A percentile compares a stretch with the other conserved stretches of the same genome.
These are phyloP conservation scores for Tupiocoris notatus DNA, from an alignment of 2,888 invertebrate genomes.

Conservation along the genomic window DNA sequence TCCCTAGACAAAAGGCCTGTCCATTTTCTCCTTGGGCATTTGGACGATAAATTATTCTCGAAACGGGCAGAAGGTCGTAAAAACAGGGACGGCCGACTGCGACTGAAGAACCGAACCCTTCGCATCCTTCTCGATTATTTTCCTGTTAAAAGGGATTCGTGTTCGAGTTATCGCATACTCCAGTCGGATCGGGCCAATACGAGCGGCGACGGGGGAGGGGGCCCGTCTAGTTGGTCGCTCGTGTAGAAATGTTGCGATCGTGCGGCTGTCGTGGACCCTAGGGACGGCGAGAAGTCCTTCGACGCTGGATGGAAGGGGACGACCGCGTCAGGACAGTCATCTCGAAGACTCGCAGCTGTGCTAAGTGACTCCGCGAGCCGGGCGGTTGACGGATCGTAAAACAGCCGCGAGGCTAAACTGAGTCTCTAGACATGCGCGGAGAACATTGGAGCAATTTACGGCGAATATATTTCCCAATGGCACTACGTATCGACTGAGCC, in stretches of 20 bases:
- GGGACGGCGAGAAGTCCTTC: not conserved
- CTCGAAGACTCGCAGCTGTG: not conserved
- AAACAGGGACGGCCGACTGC: not conserved
- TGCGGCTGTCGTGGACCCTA: not conserved
- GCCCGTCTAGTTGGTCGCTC: not conserved
- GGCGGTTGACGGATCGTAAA: not conserved
- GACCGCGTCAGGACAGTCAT: not conserved
- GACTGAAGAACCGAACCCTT: not conserved
- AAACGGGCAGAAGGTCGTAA: not conserved
- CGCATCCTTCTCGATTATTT: not conserved
- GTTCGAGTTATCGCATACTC: not conserved
- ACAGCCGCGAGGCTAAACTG: not conserved
- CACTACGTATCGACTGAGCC: too few relatives aligned
- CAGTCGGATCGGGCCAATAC: too few relatives aligned
- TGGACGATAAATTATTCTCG: not conserved
- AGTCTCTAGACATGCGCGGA: not conserved
- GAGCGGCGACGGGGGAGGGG: not conserved
- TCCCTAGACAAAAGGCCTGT: not conserved
- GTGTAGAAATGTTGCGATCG: not conserved
- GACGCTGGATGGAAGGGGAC: not conserved
- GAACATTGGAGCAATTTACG: too few relatives aligned
- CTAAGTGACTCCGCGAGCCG: not conserved
- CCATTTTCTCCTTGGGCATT: not conserved
- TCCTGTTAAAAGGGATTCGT: not conserved
- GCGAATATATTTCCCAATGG: too few relatives aligned